phyloP scores from a whole-genome alignment of 2,888 invertebrate genomes.

The Asteroscopus sphinx region DNA sequence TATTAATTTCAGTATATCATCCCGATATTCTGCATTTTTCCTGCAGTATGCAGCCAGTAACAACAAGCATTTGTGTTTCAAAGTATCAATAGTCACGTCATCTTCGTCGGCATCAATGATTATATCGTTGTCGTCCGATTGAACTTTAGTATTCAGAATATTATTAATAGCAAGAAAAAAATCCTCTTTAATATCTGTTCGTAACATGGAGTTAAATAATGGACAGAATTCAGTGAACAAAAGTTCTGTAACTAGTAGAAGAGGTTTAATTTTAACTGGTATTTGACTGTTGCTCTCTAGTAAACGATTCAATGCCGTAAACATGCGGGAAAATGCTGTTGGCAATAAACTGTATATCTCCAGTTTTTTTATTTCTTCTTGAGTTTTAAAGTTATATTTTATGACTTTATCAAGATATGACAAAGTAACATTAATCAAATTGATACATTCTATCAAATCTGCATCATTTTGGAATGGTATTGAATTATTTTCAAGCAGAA shows the following conservation, averaged over 20 bases:
- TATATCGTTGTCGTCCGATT: conserved; percentile 67
- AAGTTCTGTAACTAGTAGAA: conserved; percentile 68
- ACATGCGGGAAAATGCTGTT: conserved; percentile 65
- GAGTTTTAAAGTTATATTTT: conserved; percentile 62
- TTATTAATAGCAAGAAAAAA: conserved; percentile 76
- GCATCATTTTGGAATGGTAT: conserved; percentile 50
- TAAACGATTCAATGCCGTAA: conserved; percentile 57
- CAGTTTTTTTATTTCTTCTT: conserved; percentile 58
- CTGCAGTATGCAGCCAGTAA: conserved; percentile 80
- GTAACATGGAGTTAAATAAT: conserved; percentile 63
- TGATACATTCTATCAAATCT: conserved; percentile 62
- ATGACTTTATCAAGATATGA: conserved; percentile 70
- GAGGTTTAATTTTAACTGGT: conserved; percentile 65
- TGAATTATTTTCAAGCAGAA: conserved; percentile 21
- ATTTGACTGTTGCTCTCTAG: conserved; percentile 67
- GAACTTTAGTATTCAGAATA: conserved; percentile 69
- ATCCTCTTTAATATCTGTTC: conserved; percentile 68
- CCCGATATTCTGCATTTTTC: conserved; percentile 68
- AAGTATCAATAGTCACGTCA: conserved; percentile 67
- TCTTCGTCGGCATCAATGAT: conserved; percentile 72
- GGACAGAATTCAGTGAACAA: conserved; percentile 67
- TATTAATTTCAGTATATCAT: conserved; percentile 77
- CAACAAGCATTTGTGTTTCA: conserved; percentile 75
- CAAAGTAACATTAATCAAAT: conserved; percentile 64
- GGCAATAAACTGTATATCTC: conserved; percentile 62